Evolutionary conservation across 2,888 invertebrate genomes (phyloP).

Genomic region (Cryptocephalus primarius): DNA sequence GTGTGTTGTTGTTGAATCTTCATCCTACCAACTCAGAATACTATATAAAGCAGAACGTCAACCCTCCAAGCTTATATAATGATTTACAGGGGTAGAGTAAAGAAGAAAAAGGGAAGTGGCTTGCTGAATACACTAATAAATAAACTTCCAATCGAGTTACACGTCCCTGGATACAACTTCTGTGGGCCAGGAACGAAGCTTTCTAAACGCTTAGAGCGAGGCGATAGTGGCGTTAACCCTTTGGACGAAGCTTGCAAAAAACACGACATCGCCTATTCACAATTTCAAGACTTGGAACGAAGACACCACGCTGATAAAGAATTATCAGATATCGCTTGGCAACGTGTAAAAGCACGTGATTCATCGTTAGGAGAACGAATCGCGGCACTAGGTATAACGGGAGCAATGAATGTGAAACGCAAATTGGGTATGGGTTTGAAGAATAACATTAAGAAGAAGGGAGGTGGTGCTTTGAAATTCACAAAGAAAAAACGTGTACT

Average conservation of each 20-base stretch:
- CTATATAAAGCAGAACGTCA: no score
- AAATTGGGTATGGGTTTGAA: slow-evolving; percentile 17
- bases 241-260: slow-evolving; percentile 1
- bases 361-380: slow-evolving; percentile 18
- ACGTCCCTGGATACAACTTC: no score
- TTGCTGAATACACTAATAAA: no score
- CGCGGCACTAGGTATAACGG: slow-evolving; percentile 15
- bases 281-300: no score
- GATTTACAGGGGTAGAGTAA: no score
- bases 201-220: background rate
- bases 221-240: slow-evolving; percentile 2
- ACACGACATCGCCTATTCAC: slow-evolving; percentile 1
- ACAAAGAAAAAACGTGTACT: no score
- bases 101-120: no score
- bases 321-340: slow-evolving; percentile 19
- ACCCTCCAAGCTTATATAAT: no score
- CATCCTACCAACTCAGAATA: no score
- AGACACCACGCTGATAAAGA: slow-evolving; percentile 20
- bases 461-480: slow-evolving; percentile 6
- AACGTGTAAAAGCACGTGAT: slow-evolving; percentile 17
- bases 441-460: background rate
- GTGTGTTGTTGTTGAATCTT: no score
- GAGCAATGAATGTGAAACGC: slow-evolving; percentile 21
- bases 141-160: no score
- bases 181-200: no score